Percentiles rank a stretch among this genome's conserved stretches.
Evolutionary conservation across 2,113 vertebrate species (phyloP).

Genomic region (Myotis yumanensis): DNA sequence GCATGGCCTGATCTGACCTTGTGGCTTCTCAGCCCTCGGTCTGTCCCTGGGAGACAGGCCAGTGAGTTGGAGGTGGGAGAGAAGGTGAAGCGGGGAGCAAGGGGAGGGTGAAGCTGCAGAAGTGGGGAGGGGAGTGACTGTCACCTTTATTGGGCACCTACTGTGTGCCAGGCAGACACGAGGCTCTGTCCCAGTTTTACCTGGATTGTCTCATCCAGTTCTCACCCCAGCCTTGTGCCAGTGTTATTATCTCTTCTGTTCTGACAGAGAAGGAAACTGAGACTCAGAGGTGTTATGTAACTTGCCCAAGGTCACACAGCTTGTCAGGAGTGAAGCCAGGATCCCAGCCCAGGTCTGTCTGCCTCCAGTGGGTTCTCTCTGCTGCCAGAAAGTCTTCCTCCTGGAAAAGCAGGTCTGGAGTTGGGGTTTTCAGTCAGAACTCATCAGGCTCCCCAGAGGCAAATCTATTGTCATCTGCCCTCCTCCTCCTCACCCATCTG

Average conservation of each 20-base stretch:
- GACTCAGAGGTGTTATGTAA: slow-evolving; percentile 70
- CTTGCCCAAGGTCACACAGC: slow-evolving; percentile 73
- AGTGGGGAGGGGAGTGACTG: neutral
- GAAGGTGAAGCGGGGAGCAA: neutral
- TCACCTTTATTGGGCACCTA: neutral
- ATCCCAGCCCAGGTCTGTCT: slow-evolving; percentile 52
- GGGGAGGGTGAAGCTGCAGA: neutral
- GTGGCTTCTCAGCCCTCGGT: neutral
- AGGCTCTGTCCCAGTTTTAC: neutral
- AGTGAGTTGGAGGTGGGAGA: neutral
- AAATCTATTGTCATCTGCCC: slow-evolving; percentile 70
- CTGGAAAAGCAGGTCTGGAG: slow-evolving; percentile 65
- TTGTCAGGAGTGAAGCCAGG: slow-evolving; percentile 65
- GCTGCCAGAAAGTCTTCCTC: slow-evolving; percentile 63
- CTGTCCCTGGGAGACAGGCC: neutral
- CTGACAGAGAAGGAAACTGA: slow-evolving; percentile 72
- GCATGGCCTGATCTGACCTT: neutral
- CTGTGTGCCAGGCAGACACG: neutral
- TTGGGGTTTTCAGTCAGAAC: slow-evolving; percentile 65
- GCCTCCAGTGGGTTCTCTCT: slow-evolving; percentile 56
- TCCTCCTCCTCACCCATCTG: slow-evolving; percentile 76
- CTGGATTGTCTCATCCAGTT: neutral
- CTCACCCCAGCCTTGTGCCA: neutral
- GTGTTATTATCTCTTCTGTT: neutral
- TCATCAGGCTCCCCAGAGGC: slow-evolving; percentile 69